Base-by-base conservation (phyloP, 2,797 vertebrate species). In the Adrianichthys oophorus region DNA sequence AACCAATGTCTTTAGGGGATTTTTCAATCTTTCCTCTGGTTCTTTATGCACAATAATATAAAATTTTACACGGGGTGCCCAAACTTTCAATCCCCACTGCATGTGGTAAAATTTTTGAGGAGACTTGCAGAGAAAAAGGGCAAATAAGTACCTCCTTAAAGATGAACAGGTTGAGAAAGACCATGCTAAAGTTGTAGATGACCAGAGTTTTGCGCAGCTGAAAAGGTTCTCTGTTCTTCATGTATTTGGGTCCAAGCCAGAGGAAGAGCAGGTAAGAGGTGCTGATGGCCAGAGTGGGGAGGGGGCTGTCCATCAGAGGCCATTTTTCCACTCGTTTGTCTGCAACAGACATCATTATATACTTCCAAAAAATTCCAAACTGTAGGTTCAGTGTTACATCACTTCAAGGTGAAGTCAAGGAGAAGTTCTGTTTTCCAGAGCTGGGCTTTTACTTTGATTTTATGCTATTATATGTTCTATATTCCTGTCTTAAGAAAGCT, bases 121-220 rank as follows among this genome's bases (percentile, higher is more conserved):
- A 32, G 29, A 32, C 29, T 32, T 7, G 2, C 29, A 10, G 7
- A 32, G 7, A 3, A 32, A 10, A 32, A 12, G 32, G 8, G 32
- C 8, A 32, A 32, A 32, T 32, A 32, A 37, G 15, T 68, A 98
- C 97, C 96, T 99, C 98, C 94, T 96, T 97, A 84, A 97, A 99
- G 88, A 99, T 99, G 89, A 96, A 99, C 87, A 98, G 91, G 90
- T 99, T 99, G 78, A 99, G 94, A 79, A 99, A 91, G 89, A 99
- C 96, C 98, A 99, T 98, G 68, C 96, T 95, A 84, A 99, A 99
- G 91, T 99, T 99, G 92, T 99, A 99, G 85, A 93, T 42, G 52
- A 99, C 94, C 72, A 99, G 93, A 18, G 95, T 92, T 78, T 94
- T 94, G 65, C 97, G 94, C 69, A 99, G 92, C 87, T 98, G 98